Base-by-base conservation (phyloP, 2,113 vertebrate genomes). In the Procavia capensis region DNA sequence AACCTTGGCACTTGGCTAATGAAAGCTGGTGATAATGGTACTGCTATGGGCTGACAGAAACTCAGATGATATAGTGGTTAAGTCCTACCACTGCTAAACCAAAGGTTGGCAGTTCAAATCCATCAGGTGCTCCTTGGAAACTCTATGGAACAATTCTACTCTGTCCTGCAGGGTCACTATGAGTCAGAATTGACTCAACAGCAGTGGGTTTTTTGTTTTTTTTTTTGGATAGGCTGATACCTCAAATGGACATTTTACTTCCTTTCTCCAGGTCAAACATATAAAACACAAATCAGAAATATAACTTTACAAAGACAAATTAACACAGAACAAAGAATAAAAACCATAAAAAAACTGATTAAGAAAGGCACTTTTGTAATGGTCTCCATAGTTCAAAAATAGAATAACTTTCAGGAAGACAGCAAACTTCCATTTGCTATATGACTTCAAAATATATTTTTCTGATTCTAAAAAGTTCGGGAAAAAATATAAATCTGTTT, bases 321-420 rank as follows among this genome's bases (percentile, higher is more conserved):
- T 66, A 87, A 34, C 43, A 16, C 7, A 22, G 41, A 80, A 78
- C 64, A 31, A 39, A 47, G 4, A 39, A 85, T 64, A 27, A 34
- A 66, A 24, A 75, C 8, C 76, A 1, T 14, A 22, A 76, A 31
- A 76, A 54, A 79, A 41, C 6, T 6, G 8, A 34, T 68, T 47
- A 31, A 43, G 19, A 24, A 75, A 86, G n/a, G 45, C 91, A 24
- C 27, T 43, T 68, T 93, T 72, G 68, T 92, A 83, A 88, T 61
- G 31, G 27, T 17, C 43, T 94, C 17, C 34, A 34, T 9, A 59
- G n/a, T 34, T 75, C n/a, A 45, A 17, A 88, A 68, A 31, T 66
- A 14, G 70, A 68, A 41, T 34, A 72, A 72, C 34, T 61, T 76
- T 83, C 10, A 34, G 59, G 39, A 66, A 93, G 24, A 17, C 72